These are phyloP conservation scores for Dipodomys ordii DNA, from an alignment of 2,113 vertebrate species.

Conservation along the genomic window DNA sequence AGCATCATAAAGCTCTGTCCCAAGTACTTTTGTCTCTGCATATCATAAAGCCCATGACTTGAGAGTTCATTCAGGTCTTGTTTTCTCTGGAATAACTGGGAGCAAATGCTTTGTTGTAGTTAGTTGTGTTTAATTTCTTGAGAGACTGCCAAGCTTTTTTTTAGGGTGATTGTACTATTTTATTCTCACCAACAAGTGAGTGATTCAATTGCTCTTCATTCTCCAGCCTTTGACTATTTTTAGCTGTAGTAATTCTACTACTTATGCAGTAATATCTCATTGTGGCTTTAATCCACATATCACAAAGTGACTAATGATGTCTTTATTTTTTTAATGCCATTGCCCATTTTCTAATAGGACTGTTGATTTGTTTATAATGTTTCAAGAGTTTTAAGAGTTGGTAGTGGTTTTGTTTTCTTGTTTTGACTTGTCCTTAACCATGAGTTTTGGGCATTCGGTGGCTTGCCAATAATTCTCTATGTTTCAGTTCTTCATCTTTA, in stretches of 20 bases:
- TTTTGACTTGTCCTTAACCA: too few species aligned
- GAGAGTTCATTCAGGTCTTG: background rate
- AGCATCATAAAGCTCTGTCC: background rate
- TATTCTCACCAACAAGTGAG: background rate
- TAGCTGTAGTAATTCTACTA: conserved; percentile 5
- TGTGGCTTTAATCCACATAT: conserved; percentile 19
- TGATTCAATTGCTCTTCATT: background rate
- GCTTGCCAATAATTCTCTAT: too few species aligned
- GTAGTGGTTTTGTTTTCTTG: background rate
- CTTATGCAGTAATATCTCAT: background rate
- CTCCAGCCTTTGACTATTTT: background rate
- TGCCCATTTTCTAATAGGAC: background rate
- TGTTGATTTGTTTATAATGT: background rate
- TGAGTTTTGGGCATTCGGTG: too few species aligned
- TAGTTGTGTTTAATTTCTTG: background rate
- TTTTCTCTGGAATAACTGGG: conserved; percentile 3
- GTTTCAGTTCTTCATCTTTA: too few species aligned
- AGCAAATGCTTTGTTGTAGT: background rate
- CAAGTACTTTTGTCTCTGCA: background rate
- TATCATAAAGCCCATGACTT: background rate
- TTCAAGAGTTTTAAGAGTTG: conserved; percentile 1
- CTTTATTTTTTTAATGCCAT: background rate
- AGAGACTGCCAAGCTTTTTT: background rate
- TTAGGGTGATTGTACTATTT: background rate
- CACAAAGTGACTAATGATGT: background rate